Base-by-base conservation (phyloP, 2,888 invertebrate genomes). In the Barypeithes pellucidus region DNA sequence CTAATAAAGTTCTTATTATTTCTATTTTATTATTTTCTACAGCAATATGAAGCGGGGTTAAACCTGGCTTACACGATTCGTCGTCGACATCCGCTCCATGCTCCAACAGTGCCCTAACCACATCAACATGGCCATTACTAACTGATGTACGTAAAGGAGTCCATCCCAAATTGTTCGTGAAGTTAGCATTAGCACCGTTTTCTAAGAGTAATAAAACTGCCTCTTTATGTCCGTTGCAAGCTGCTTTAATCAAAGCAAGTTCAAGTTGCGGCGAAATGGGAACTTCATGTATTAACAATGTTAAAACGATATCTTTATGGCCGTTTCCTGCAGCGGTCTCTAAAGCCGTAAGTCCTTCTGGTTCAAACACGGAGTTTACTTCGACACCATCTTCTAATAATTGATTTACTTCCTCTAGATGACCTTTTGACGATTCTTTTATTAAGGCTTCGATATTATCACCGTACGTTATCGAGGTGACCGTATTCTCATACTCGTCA, bases 111-210 rank as follows among this genome's bases (percentile, higher is more conserved):
- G 86, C 84, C 45, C 84, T 69, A 1, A 89, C 82, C 74, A 88
- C 82, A 14, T 85, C 80, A 2, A 77, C 65, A 45, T 85, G 86
- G 1, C 86, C 83, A 78, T 85, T 86, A 79, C 90, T 90, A 0
- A 89, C 89, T 5, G 90, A 90, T 78, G 89, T 88, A 79, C 91
- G 91, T 5, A 91, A 78, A 0, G 90, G 86, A 14, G 87, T 85
- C 82, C 90, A 91, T 16, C 54, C 54, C n/a, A 5, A 4, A 14
- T n/a, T 14, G 2, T 4, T 16, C 9, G 7, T 66, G 8, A n/a
- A 29, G 39, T 62, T 45, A 20, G 8, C 33, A 43, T 60, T 45
- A 36, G 43, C n/a, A n/a, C 16, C 22, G 11, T 43, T 1, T 43
- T 43, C 43, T 43, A 43, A 16, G 5, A 43, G 43, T 4, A 16